Base-by-base conservation (phyloP, 2,797 vertebrate genomes). In the Poecilia wingei region DNA sequence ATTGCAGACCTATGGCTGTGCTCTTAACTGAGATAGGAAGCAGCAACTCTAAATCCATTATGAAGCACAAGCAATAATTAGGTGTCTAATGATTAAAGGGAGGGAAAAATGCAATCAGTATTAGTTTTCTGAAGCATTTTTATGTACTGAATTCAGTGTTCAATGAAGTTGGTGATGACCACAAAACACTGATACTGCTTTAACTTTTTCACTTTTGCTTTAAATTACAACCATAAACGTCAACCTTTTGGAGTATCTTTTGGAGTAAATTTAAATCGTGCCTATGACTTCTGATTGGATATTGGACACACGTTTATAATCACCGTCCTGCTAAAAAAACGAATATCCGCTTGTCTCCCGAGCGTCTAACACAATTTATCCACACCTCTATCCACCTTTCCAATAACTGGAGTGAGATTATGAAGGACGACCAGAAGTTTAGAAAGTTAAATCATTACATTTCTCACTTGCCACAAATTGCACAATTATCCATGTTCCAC, bases 1-100 rank as follows among this genome's bases (percentile, higher is more conserved):
- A 87, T 78, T 83, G 72, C 46, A 86, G 81, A 91, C 87, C 85
- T 90, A 90, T 91, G 83, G 81, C 86, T 77, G 76, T 79, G 81
- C 73, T 66, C 71, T 73, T 78, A 91, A 87, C 85, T 78, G 72
- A 73, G 45, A 72, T 43, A 57, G 31, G 28, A 75, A 55, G 69
- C 71, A 36, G 31, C 79, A 71, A 72, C 13, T 77, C 46, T 69
- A 74, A 22, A 81, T 73, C 64, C 43, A 57, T 69, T 57, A 53
- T 66, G 71, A 46, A 70, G 18, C 25, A n/a, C 36, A 69, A 46
- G 57, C 69, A 25, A 18, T 59, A 77, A 81, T 83, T 76, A 53
- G 76, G 14, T 86, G 33, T 78, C 55, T 47, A 51, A 74, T 74
- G n/a, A 89, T 83, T 79, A 79, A 77, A 75, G 68, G 47, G 25